A percentile compares a stretch with the other conserved stretches of the same genome.
These are phyloP conservation scores for Clarias macrocephalus DNA, from an alignment of 2,113 vertebrate genomes.

Conservation along the genomic window DNA sequence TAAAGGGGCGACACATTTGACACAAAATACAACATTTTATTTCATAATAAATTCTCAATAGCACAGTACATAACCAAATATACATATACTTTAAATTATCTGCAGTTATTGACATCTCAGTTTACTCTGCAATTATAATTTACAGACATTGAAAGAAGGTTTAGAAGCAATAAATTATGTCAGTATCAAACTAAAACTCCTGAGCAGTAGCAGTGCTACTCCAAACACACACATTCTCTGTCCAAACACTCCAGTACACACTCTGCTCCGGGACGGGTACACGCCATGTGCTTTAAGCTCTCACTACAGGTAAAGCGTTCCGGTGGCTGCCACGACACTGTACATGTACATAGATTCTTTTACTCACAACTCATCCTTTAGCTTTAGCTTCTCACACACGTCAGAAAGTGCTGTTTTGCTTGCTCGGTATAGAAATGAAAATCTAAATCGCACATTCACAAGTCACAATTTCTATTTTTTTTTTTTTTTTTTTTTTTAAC, in stretches of 20 bases:
- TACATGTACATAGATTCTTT: too few relatives aligned
- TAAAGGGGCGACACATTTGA: conserved; percentile 53
- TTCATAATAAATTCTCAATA: conserved; percentile 76
- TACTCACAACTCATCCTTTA: neutral
- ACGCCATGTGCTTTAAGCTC: neutral
- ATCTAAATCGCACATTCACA: conserved; percentile 6
- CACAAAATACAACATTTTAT: conserved; percentile 82
- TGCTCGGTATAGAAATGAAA: conserved; percentile 21
- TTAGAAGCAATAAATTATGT: conserved; percentile 71
- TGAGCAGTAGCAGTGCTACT: conserved; percentile 24
- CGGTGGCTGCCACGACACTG: neutral
- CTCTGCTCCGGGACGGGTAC: neutral
- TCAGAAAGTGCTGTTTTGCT: conserved; percentile 16
- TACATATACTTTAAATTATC: conserved; percentile 75
- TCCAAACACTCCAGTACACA: neutral
- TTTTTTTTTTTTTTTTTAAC: neutral
- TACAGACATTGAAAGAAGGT: conserved; percentile 70
- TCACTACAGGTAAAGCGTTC: conserved; percentile 6
- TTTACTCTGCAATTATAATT: conserved; percentile 66
- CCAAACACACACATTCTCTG: neutral
- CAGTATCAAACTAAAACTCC: conserved; percentile 40
- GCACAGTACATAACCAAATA: conserved; percentile 77
- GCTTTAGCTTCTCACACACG: neutral
- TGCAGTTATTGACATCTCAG: conserved; percentile 58
- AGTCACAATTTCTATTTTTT: neutral